phyloP scores from a whole-genome alignment of 2,797 vertebrate genomes.

The Hippocampus kuda region DNA sequence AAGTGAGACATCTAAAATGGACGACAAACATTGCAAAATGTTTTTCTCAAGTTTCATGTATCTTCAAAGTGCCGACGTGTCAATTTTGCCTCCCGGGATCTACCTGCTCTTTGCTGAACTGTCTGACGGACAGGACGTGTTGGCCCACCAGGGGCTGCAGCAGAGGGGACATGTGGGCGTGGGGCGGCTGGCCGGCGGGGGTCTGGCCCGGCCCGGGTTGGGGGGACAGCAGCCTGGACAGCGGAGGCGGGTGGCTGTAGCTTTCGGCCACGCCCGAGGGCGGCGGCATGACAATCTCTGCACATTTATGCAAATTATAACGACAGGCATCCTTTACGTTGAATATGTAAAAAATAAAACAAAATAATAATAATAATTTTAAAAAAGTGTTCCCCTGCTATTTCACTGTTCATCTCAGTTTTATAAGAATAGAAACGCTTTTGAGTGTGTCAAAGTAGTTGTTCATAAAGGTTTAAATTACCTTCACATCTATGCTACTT shows the following conservation, averaged over 20 bases:
- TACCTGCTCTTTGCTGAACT: constrained; percentile 98
- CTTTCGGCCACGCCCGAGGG: constrained; percentile 44
- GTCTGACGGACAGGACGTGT: constrained; percentile 82
- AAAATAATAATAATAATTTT: no score
- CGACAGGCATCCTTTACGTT: background rate
- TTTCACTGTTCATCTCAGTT: no score
- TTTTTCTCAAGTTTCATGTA: background rate
- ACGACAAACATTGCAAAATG: background rate
- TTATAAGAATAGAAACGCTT: no score
- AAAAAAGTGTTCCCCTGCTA: no score
- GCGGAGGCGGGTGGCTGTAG: constrained; percentile 66
- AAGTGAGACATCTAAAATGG: constrained; percentile 82
- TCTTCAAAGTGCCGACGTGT: background rate
- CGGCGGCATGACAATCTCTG: constrained; percentile 42
- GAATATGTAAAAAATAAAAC: no score
- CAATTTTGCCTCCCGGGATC: no score
- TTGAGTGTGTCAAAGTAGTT: no score
- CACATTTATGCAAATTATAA: background rate
- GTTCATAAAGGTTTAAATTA: no score
- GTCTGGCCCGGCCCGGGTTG: constrained; percentile 56
- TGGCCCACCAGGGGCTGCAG: constrained; percentile 84
- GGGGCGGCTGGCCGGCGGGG: constrained; percentile 43
- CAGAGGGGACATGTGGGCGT: constrained; percentile 76
- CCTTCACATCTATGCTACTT: no score
- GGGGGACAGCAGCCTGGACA: constrained; percentile 81